Evolutionary conservation across 2,888 invertebrate species (phyloP), one percentile per base, ranked within the genome.

Genomic region (Leptinotarsa peninsularis): DNA sequence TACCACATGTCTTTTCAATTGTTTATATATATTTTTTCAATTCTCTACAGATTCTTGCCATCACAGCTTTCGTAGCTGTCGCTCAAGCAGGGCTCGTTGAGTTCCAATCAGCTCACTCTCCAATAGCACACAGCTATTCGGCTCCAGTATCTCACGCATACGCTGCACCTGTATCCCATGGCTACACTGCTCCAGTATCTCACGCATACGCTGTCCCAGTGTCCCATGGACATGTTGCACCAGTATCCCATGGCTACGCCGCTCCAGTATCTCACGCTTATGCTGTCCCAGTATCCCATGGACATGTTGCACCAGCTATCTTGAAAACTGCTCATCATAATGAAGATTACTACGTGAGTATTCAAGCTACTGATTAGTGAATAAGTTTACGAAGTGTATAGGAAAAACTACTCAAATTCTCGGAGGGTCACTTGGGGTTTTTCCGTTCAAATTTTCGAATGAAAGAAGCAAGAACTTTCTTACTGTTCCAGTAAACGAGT

Each of bases 331-430:
- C 76, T 13, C 79, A 76, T 17, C 80, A 82, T 60, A 74, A 77
- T 52, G 81, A 78, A 63, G 84, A 84, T 73, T 82, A 83, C 74
- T 81, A 82, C 63, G 81, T 82, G 77, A 81, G 81, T 79, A 72
- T 49, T 15, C 33, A 33, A 33, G 33, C 33, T 33, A 33, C 33
- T 33, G 2, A 33, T 33, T 7, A 33, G 33, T 33, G 0, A 33
- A 33, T 7, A 1, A 33, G 7, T 7, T 33, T 33, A 33, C 33
- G 33, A 33, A 33, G 4, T 27, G 1, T 0, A 4, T 5, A 27
- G 27, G 27, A 5, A 27, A 33, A 33, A 33, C 2, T 33, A 33
- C 33, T 33, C 33, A 33, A 33, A 33, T 7, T 10, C 5, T 33
- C 33, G 10, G 10, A 33, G 10, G 33, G 33, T 33, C 10, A 33